These are phyloP conservation scores for Lithobius niger DNA, from an alignment of 1,140 invertebrate genomes.

Conservation along the genomic window DNA sequence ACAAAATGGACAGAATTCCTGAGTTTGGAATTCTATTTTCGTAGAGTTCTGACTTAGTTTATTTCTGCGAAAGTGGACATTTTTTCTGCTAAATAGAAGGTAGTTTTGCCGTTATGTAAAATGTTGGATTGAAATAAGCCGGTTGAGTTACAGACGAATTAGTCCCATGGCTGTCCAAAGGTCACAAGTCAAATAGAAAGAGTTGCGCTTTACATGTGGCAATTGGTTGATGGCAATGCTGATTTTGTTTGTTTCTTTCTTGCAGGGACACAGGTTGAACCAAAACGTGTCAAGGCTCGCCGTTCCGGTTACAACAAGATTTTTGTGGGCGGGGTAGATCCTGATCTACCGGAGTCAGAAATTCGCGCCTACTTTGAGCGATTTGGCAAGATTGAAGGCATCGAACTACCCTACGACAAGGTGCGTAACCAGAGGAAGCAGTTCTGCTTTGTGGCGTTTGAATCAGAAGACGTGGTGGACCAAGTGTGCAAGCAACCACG, in stretches of 20 bases:
- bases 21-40: too few relatives aligned
- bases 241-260: too few relatives aligned
- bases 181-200: slow-evolving; percentile 83
- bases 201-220: too few relatives aligned
- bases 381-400: slow-evolving; percentile 65
- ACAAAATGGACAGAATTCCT: too few relatives aligned
- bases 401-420: slow-evolving; percentile 93
- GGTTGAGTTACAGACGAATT: too few relatives aligned
- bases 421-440: slow-evolving; percentile 88
- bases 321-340: slow-evolving; percentile 82
- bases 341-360: slow-evolving; percentile 79
- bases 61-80: too few relatives aligned
- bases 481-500: slow-evolving; percentile 78
- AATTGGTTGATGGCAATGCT: too few relatives aligned
- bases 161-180: slow-evolving; percentile 55
- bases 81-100: too few relatives aligned
- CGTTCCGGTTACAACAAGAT: slow-evolving; percentile 62
- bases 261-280: slow-evolving; percentile 88
- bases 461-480: slow-evolving; percentile 81
- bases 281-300: slow-evolving; percentile 84
- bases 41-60: too few relatives aligned
- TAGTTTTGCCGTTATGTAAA: too few relatives aligned
- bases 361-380: slow-evolving; percentile 80
- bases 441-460: slow-evolving; percentile 90
- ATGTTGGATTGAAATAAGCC: too few relatives aligned